Conservation (phyloP, 2,797 vertebrate genomes). For the Scarus forsteni region DNA sequence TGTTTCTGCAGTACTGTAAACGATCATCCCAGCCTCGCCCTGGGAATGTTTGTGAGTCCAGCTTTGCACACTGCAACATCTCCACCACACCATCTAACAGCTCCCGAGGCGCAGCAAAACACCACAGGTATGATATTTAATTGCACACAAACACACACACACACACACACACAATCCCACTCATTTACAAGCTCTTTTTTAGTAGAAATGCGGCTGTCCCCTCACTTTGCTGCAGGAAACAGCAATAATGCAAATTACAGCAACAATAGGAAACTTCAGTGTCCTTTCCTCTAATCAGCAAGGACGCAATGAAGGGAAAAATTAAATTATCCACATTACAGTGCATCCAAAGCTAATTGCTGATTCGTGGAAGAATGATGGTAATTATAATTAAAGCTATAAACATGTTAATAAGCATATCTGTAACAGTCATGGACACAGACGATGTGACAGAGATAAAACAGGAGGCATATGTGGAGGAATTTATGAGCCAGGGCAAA, state of each 20-base stretch:
- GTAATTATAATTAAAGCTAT: conserved; percentile 75
- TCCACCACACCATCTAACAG: conserved; percentile 24
- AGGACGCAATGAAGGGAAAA: conserved; percentile 59
- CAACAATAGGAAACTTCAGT: conserved; percentile 38
- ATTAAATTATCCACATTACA: conserved; percentile 73
- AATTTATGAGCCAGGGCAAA: conserved; percentile 41
- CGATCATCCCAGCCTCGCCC: conserved; percentile 55
- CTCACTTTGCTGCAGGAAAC: conserved; percentile 11
- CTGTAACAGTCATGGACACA: conserved; percentile 44
- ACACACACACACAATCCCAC: neutral
- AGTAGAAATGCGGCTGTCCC: neutral
- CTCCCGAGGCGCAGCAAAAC: conserved; percentile 67
- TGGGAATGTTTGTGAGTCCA: conserved; percentile 63
- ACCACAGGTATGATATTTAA: conserved; percentile 68
- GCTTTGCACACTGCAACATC: conserved; percentile 60
- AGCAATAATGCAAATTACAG: conserved; percentile 29
- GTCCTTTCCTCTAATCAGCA: conserved; percentile 50
- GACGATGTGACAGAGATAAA: conserved; percentile 56
- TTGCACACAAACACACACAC: neutral
- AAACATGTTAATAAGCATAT: conserved; percentile 74
- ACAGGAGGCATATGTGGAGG: conserved; percentile 10
- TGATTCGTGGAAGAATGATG: conserved; percentile 70
- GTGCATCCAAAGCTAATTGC: conserved; percentile 66
- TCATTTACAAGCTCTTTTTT: neutral
- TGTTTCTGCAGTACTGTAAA: conserved; percentile 78